phyloP scores from a whole-genome alignment of 2,797 vertebrate genomes.

The Tokudaia muenninki region DNA sequence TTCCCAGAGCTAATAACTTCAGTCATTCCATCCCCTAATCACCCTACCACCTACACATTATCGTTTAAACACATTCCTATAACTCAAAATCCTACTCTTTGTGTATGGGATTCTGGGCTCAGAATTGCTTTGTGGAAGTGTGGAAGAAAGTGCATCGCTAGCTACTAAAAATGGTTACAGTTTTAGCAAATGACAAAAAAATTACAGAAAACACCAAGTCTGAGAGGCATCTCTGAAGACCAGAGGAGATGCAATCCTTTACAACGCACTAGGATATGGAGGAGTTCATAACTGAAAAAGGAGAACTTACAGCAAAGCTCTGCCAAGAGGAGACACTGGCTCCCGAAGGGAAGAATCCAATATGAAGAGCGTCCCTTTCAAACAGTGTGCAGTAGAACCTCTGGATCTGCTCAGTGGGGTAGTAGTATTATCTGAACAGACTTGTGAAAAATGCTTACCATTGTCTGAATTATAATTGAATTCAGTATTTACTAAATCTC shows the following conservation, averaged over 20 bases:
- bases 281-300: neutral
- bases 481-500: conserved; percentile 15
- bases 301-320: neutral
- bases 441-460: neutral
- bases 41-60: neutral
- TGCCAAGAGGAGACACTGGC: neutral
- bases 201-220: neutral
- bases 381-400: neutral
- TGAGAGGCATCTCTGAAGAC: conserved; percentile 47
- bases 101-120: neutral
- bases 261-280: neutral
- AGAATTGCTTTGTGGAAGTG: neutral
- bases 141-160: neutral
- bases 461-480: conserved; percentile 16
- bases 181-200: neutral
- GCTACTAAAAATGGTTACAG: neutral
- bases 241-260: neutral
- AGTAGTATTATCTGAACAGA: neutral
- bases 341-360: neutral
- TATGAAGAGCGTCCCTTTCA: neutral
- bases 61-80: neutral
- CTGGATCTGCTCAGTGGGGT: neutral
- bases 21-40: neutral
- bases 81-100: neutral
- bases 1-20: neutral